Conservation (phyloP, 2,113 vertebrate genomes). For the Pogonocichla stellata region DNA sequence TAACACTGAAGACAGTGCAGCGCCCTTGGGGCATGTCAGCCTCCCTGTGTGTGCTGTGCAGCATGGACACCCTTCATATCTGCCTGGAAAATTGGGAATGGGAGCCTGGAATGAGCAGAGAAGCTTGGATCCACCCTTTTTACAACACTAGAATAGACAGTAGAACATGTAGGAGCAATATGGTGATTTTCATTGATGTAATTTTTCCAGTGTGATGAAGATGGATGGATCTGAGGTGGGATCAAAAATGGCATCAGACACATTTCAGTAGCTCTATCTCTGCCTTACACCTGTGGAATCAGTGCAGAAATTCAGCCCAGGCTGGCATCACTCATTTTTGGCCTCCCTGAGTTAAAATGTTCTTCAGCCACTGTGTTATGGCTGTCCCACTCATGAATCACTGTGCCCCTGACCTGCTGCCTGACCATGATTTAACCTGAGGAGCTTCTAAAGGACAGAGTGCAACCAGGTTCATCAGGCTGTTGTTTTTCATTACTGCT, state of each 20-base stretch:
- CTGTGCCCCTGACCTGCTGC: background rate
- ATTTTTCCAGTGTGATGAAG: background rate
- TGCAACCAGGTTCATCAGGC: background rate
- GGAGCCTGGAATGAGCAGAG: background rate
- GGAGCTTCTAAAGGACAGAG: background rate
- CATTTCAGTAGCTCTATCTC: background rate
- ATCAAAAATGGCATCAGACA: background rate
- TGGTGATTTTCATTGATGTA: background rate
- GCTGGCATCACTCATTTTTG: background rate
- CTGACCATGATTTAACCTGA: background rate
- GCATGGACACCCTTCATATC: background rate
- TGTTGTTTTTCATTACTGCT: background rate
- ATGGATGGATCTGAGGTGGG: background rate
- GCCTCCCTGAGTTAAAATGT: background rate
- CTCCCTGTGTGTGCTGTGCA: background rate
- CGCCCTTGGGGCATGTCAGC: background rate
- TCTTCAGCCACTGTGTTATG: background rate
- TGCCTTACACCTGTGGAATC: background rate
- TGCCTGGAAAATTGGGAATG: background rate
- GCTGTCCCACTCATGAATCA: background rate
- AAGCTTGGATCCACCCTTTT: background rate
- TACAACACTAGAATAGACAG: background rate
- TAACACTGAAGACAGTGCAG: background rate
- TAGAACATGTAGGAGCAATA: accelerated
- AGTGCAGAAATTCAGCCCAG: background rate